Evolutionary conservation across 2,888 invertebrate genomes (phyloP).

Genomic region (Eledona agricola): DNA sequence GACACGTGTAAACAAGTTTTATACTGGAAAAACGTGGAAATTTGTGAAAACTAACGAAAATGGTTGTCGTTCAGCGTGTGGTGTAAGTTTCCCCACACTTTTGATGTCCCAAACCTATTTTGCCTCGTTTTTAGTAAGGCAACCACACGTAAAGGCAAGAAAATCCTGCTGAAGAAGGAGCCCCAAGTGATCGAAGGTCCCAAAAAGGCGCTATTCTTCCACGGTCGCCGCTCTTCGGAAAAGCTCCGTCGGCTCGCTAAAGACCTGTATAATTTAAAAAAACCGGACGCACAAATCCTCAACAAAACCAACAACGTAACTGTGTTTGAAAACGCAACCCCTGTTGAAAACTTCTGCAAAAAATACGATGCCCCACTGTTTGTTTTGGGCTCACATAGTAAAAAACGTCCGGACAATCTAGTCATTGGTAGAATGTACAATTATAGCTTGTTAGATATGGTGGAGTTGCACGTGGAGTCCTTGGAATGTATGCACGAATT

Average conservation of each 20-base stretch:
- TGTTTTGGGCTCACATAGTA: constrained; percentile 89
- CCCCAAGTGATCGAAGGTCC: constrained; percentile 90
- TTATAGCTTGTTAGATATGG: constrained; percentile 91
- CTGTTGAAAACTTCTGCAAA: constrained; percentile 78
- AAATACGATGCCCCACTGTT: constrained; percentile 92
- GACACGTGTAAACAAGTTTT: constrained; percentile 51
- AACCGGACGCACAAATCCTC: constrained; percentile 81
- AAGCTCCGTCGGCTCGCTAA: constrained; percentile 77
- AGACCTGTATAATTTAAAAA: constrained; percentile 87
- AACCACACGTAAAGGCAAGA: constrained; percentile 87
- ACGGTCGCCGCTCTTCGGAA: constrained; percentile 83
- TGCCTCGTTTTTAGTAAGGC: constrained; percentile 75
- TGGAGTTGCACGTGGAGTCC: constrained; percentile 90
- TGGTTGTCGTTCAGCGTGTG: constrained; percentile 61
- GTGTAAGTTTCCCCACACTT: constrained; percentile 54
- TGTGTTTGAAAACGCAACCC: constrained; percentile 90
- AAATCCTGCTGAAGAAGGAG: constrained; percentile 79
- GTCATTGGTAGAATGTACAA: constrained; percentile 91
- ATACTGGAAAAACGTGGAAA: constrained; percentile 14
- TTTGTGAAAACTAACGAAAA: constrained; percentile 44
- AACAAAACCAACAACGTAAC: constrained; percentile 86
- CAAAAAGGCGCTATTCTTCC: constrained; percentile 84
- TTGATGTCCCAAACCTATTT: neutral
- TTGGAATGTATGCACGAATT: constrained; percentile 84
- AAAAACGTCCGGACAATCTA: constrained; percentile 94